phyloP scores from a whole-genome alignment of 2,797 vertebrate species.

The Eulemur albifrons region DNA sequence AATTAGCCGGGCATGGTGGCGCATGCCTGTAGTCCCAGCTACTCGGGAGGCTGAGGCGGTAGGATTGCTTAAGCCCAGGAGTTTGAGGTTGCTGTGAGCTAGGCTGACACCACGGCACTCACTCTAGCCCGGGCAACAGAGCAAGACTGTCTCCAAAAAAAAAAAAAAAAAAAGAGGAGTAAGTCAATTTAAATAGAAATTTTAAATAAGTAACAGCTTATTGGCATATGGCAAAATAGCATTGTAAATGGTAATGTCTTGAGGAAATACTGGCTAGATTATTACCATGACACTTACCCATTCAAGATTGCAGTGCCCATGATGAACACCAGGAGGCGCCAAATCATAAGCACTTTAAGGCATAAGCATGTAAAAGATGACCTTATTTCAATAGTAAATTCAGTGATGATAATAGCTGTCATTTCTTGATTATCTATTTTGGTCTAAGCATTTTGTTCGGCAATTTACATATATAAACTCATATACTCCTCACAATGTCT shows the following conservation, averaged over 20 bases:
- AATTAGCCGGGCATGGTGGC: too few relatives aligned
- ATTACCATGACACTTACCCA: fast-evolving
- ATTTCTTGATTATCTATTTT: conserved; percentile 43
- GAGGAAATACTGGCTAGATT: neutral
- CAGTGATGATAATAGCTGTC: neutral
- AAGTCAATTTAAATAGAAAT: neutral
- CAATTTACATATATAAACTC: conserved; percentile 14
- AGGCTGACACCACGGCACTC: too few relatives aligned
- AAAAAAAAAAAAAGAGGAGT: neutral
- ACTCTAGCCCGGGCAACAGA: too few relatives aligned
- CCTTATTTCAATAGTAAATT: neutral
- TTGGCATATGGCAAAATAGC: neutral
- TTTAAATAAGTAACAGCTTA: neutral
- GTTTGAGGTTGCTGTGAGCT: too few relatives aligned
- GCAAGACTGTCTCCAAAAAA: too few relatives aligned
- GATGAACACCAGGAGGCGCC: conserved; percentile 79
- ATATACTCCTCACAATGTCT: neutral
- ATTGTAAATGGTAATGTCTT: neutral
- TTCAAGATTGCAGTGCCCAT: conserved; percentile 25
- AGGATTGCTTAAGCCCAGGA: too few relatives aligned
- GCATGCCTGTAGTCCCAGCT: too few relatives aligned
- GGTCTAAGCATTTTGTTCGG: neutral
- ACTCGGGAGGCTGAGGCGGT: too few relatives aligned
- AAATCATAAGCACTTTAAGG: conserved; percentile 57
- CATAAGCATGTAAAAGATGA: neutral